Percentiles rank a stretch among this genome's conserved stretches.
Evolutionary conservation across 2,888 invertebrate genomes (phyloP).

Genomic region (Petrolisthes cinctipes): DNA sequence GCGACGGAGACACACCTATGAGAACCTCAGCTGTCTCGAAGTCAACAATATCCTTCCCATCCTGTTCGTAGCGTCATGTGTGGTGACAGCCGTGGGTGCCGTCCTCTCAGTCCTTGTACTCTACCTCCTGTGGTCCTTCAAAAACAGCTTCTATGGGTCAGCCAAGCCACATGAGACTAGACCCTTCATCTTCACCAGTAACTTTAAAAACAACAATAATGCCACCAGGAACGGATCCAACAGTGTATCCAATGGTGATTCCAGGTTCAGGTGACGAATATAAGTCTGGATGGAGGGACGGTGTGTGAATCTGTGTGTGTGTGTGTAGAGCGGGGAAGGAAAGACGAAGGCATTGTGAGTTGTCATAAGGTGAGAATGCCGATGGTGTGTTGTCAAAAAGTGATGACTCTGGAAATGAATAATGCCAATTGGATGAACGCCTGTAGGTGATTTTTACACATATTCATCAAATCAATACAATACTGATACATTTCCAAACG

Average conservation of each 20-base stretch:
- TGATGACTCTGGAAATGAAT: no score
- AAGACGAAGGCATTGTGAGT: no score
- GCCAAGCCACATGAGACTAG: slow-evolving; percentile 52
- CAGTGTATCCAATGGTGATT: slow-evolving; percentile 41
- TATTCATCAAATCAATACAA: no score
- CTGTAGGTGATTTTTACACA: no score
- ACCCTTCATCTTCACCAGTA: slow-evolving; percentile 56
- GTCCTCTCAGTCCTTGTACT: slow-evolving; percentile 59
- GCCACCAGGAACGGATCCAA: slow-evolving; percentile 24
- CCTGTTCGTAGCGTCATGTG: slow-evolving; percentile 62
- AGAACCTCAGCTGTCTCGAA: slow-evolving; percentile 54
- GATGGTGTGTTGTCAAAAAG: no score
- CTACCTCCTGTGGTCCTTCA: slow-evolving; percentile 62
- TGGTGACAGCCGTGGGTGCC: slow-evolving; percentile 58
- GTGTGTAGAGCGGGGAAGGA: no score
- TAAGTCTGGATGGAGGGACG: no score
- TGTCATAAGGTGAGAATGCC: no score
- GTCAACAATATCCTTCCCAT: slow-evolving; percentile 62
- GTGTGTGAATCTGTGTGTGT: no score
- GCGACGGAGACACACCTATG: slow-evolving; percentile 42
- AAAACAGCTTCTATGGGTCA: slow-evolving; percentile 48
- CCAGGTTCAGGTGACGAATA: slow-evolving; percentile 49
- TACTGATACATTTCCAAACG: no score
- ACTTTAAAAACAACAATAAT: slow-evolving; percentile 35
- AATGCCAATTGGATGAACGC: no score